phyloP scores from a whole-genome alignment of 30 jellyfish, hydroid and myxozoan genomes.

The Turritopsis rubra region DNA sequence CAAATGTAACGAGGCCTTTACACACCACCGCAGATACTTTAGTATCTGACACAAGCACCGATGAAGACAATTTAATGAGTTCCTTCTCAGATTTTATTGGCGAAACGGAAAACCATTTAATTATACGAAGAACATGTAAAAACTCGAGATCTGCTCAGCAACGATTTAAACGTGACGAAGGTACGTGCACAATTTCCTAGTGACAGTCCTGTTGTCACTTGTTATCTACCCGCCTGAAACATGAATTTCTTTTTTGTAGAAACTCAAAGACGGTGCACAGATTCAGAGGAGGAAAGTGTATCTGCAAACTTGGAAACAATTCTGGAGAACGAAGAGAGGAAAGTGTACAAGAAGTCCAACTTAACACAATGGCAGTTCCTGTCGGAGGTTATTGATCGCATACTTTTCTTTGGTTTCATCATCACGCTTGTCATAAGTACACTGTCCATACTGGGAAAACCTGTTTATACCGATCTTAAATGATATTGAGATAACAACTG shows the following conservation, averaged over 20 bases:
- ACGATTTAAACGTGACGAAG: not conserved
- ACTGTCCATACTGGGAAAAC: not conserved
- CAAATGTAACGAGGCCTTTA: not conserved
- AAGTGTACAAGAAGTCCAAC: constrained; percentile 11
- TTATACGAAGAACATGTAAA: not conserved
- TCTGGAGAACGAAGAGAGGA: not conserved
- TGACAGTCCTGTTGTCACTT: no score
- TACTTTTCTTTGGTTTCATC: constrained; percentile 33
- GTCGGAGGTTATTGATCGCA: constrained; percentile 59
- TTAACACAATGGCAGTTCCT: constrained; percentile 54
- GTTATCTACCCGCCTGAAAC: no score
- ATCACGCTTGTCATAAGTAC: constrained; percentile 24
- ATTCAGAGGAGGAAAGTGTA: not conserved
- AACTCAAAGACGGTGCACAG: not conserved
- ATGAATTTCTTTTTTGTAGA: not conserved
- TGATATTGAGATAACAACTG: no score
- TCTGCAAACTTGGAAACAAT: not conserved
- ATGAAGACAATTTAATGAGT: not conserved
- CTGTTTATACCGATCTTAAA: not conserved
- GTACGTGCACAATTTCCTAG: not conserved
- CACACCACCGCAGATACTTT: no score
- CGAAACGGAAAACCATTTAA: not conserved
- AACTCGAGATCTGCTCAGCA: not conserved
- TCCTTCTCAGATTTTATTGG: not conserved
- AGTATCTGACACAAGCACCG: not conserved